These are phyloP conservation scores for Meganola albula DNA, from an alignment of 2,888 invertebrate species.

Conservation along the genomic window DNA sequence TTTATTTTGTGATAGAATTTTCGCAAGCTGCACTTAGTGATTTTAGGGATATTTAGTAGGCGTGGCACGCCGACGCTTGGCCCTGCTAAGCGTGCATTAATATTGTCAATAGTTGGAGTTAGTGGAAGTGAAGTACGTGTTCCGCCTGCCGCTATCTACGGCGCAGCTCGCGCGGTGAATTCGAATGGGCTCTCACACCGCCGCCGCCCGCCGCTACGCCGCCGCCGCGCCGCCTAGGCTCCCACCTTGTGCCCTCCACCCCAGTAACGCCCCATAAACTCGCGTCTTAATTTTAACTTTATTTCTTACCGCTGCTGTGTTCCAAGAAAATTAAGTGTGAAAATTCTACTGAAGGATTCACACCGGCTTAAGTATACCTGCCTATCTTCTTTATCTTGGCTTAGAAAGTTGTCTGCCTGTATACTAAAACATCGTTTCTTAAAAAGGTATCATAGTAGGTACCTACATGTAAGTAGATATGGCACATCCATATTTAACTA, in stretches of 20 bases:
- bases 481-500: too few relatives aligned
- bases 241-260: slow-evolving; percentile 57
- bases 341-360: slow-evolving; percentile 64
- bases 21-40: too few relatives aligned
- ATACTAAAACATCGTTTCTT: too few relatives aligned
- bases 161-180: slow-evolving; percentile 73
- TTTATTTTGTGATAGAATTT: too few relatives aligned
- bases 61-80: slow-evolving; percentile 62
- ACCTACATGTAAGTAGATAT: too few relatives aligned
- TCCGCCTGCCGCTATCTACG: slow-evolving; percentile 76
- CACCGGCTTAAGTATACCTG: slow-evolving; percentile 43
- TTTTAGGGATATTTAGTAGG: slow-evolving; percentile 54
- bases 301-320: slow-evolving; percentile 73
- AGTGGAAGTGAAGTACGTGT: slow-evolving; percentile 77
- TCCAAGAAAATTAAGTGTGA: slow-evolving; percentile 74
- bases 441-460: too few relatives aligned
- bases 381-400: too few relatives aligned
- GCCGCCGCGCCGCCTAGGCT: slow-evolving; percentile 38
- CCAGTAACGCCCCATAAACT: slow-evolving; percentile 75
- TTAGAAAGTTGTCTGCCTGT: too few relatives aligned
- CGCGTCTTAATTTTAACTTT: slow-evolving; percentile 78
- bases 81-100: slow-evolving; percentile 75
- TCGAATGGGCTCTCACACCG: slow-evolving; percentile 67
- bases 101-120: slow-evolving; percentile 78
- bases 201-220: slow-evolving; percentile 55